Percentiles rank a stretch among this genome's conserved stretches.
Conservation (phyloP, 2,113 vertebrate genomes). For the Pipra filicauda region DNA sequence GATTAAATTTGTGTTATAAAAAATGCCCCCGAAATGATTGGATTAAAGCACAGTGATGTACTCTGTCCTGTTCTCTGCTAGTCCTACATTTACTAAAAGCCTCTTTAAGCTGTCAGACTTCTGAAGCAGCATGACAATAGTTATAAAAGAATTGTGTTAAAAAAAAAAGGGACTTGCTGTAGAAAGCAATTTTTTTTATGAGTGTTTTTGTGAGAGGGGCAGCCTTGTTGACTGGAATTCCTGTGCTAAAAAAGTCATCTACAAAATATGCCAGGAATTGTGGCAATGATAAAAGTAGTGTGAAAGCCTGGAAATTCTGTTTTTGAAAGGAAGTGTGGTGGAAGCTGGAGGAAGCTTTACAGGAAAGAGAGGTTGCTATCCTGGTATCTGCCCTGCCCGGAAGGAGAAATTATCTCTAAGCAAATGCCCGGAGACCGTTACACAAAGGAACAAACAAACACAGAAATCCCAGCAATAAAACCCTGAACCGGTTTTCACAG, state of each 20-base stretch:
- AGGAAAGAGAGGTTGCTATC: slow-evolving; percentile 4
- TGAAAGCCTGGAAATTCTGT: slow-evolving; percentile 12
- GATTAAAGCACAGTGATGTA: background rate
- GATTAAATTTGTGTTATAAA: background rate
- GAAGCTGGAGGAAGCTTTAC: slow-evolving; percentile 42
- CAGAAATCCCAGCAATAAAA: background rate
- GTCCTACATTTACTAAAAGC: background rate
- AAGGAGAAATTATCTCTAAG: background rate
- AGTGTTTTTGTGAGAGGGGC: background rate
- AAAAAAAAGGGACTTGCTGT: background rate
- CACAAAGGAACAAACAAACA: slow-evolving; percentile 23
- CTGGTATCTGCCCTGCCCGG: slow-evolving; percentile 5
- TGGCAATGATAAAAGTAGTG: background rate
- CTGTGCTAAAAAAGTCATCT: background rate
- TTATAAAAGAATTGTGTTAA: background rate
- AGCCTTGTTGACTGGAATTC: slow-evolving; percentile 2
- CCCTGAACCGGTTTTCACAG: background rate
- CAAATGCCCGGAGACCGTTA: background rate
- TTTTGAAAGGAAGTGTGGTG: slow-evolving; percentile 38
- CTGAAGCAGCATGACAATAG: background rate
- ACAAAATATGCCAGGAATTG: slow-evolving; percentile 47
- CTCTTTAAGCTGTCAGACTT: background rate
- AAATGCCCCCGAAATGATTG: background rate
- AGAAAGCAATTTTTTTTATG: background rate
- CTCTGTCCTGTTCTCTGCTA: background rate